Evolutionary conservation across 64 coral and sea anemone species (phyloP), one percentile per base, ranked within the genome.

Genomic region (Anthopleura sola): DNA sequence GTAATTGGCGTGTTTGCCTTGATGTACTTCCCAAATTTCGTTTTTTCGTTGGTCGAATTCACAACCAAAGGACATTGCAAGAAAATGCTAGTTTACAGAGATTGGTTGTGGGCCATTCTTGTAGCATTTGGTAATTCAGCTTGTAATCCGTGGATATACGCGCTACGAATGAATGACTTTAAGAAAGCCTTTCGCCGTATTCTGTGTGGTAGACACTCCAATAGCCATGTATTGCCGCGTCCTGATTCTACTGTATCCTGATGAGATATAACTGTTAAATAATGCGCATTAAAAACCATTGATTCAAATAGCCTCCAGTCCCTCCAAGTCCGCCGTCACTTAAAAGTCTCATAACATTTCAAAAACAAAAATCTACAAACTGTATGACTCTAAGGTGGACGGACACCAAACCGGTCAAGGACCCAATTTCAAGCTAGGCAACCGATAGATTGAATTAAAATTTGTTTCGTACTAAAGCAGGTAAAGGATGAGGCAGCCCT

Each of bases 51-150:
- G 28, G 71, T 92, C n/a, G 85, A 92, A 20, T 23, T 87, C 21
- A 23, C 62, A 9, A 78, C 86, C 11, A 78, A 60, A 49, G 66
- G 83, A 55, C 17, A 4, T 13, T 92, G 91, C 49, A 29, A 78
- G 7, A 87, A 87, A 39, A 82, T 28, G 29, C 47, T 36, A 9
- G 24, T 92, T 13, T 92, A 92, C 54, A 82, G 81, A 56, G 32
- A 87, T 44, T 92, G 91, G 91, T 84, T 92, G 21, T 92, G 91
- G 91, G 86, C 51, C n/a, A 87, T 87, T 50, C 49, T 88, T 51
- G 66, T 92, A n/a, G 86, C 91, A 14, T 92, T 92, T 44, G 83
- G 78, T 24, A 87, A 81, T 28, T 87, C 91, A 13, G 86, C 91
- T 0, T 82, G 80, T 53, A 78, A 88, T 78, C 91, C 91, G 20